Base-by-base conservation (phyloP, 53 echinoderm and acorn worm genomes). In the Temnopleurus reevesii region DNA sequence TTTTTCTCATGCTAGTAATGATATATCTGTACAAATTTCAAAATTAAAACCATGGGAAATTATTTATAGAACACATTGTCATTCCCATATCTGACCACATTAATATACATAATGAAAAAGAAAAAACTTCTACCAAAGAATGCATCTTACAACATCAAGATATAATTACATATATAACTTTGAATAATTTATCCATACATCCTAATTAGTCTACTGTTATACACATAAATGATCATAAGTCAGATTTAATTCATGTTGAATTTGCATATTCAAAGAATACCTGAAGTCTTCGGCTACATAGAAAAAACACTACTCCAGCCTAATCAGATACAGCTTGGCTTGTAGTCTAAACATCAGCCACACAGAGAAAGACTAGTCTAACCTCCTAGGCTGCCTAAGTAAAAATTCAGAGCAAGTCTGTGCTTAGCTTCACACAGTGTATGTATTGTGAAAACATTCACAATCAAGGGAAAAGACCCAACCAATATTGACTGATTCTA, bases 11-110 rank as follows among this genome's bases (percentile, higher is more conserved):
- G 88, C 88, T 87, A 66, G 65, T 45, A 59, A 85, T 83, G 55
- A 34, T 61, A 85, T 87, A 87, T 87, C 88, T 87, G 88, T 87
- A 87, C 88, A 87, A 45, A 51, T 87, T 87, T 87, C 88, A 66
- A 87, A 65, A 87, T 87, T 64, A 87, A 29, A 87, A 59, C 61
- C 47, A 59, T 23, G 88, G 71, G 53, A 87, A 66, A 87, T 87
- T 87, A 46, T 66, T 65, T 87, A 87, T 66, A 87, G 88, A 87
- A 87, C 88, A 87, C 29, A 49, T 49, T 66, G 7, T 59, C 46
- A 35, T 83, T 55, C 83, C 79, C 46, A 49, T 79, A 19, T 49
- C 49, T 47, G 47, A 79, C 83, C 83, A 55, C 36, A 31, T 19
- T 83, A 36, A 83, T 55, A 83, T 82, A 29, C 54, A 82, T 83